A percentile compares a stretch with the other conserved stretches of the same genome.
Evolutionary conservation across 1,140 invertebrate genomes (phyloP).

Genomic region (Lepidurus couesii): DNA sequence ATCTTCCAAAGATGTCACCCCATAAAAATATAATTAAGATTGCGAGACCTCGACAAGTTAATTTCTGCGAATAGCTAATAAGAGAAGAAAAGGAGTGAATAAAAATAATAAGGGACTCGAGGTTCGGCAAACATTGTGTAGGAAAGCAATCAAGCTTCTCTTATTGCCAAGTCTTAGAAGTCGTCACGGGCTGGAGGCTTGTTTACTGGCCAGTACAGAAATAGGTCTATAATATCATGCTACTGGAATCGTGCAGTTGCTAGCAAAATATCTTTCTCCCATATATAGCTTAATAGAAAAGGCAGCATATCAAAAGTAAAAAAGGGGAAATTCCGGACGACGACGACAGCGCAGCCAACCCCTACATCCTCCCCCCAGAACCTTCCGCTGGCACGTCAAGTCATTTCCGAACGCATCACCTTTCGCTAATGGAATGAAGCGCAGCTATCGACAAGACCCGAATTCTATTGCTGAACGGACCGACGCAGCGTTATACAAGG

Average conservation of each 20-base stretch:
- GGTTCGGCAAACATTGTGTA: no score
- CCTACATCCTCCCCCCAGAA: background rate
- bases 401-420: constrained; percentile 15
- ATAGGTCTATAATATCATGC: background rate
- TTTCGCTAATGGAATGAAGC: constrained; percentile 19
- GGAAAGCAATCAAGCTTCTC: constrained; percentile 1
- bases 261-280: no score
- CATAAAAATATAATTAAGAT: no score
- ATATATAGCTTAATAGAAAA: background rate
- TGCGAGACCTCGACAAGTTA: no score
- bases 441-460: background rate
- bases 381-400: constrained; percentile 1
- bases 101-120: no score
- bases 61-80: no score
- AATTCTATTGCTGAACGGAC: constrained; percentile 17
- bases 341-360: background rate
- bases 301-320: background rate
- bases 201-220: constrained; percentile 18
- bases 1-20: no score
- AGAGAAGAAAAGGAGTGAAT: no score
- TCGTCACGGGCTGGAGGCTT: background rate
- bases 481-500: background rate
- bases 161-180: background rate
- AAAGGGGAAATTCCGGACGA: background rate
- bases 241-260: background rate